Percentiles rank a stretch among this genome's conserved stretches.
Evolutionary conservation across 2,113 vertebrate species (phyloP).

Genomic region (Heptranchias perlo): DNA sequence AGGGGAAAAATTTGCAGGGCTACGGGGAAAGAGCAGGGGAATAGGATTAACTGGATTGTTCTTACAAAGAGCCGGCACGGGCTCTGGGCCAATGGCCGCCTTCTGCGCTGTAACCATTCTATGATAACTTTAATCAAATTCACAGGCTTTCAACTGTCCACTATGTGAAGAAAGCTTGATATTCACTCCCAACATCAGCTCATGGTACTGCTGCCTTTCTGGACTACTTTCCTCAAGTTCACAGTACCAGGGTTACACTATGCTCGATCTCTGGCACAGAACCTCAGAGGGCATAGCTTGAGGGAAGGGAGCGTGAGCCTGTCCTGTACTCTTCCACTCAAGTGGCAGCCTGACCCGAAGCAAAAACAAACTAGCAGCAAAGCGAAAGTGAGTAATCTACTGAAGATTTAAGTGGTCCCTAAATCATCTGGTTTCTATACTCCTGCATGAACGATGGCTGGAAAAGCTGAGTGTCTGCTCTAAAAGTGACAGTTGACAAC

Average conservation of each 20-base stretch:
- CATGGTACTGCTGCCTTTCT: too few species aligned
- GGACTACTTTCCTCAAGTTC: not conserved
- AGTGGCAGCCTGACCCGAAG: not conserved
- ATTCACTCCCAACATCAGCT: too few species aligned
- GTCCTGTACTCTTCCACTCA: not conserved
- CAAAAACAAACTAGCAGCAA: not conserved
- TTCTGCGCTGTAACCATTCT: too few species aligned
- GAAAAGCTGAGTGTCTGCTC: not conserved
- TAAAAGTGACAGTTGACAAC: not conserved
- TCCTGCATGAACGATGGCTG: not conserved
- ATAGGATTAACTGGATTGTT: too few species aligned
- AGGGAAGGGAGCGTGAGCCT: not conserved
- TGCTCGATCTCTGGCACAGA: too few species aligned
- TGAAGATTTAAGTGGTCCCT: not conserved
- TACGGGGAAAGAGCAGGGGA: too few species aligned
- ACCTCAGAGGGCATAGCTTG: too few species aligned
- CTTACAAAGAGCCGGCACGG: too few species aligned
- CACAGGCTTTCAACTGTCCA: not conserved
- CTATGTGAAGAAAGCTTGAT: not conserved
- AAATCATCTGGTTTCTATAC: not conserved
- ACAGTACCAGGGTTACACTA: not conserved
- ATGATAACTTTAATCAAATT: too few species aligned
- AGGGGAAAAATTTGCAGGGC: too few species aligned
- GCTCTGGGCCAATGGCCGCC: too few species aligned
- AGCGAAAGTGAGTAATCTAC: not conserved